Evolutionary conservation across 2,888 invertebrate species (phyloP).

Genomic region (Heliconius charithonia): DNA sequence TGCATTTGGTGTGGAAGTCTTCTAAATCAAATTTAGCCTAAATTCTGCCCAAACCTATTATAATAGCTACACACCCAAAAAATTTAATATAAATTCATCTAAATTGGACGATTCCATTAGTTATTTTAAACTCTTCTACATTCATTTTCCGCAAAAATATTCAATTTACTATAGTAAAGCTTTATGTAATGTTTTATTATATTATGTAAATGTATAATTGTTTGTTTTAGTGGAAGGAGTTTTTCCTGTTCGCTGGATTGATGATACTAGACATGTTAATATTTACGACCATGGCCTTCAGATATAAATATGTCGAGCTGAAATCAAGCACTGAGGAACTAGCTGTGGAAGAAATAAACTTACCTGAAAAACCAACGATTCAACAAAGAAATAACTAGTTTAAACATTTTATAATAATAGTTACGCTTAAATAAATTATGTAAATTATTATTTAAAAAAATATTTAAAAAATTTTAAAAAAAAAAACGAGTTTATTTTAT

Average conservation of each 20-base stretch:
- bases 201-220: background rate
- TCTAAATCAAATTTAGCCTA: too few species aligned
- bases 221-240: constrained; percentile 89
- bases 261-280: constrained; percentile 93
- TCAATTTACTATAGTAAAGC: too few species aligned
- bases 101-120: too few species aligned
- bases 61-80: too few species aligned
- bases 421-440: constrained; percentile 27
- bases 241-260: constrained; percentile 92
- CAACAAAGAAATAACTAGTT: constrained; percentile 47
- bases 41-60: too few species aligned
- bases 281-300: constrained; percentile 90
- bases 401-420: constrained; percentile 46
- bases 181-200: background rate
- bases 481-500: background rate
- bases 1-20: too few species aligned
- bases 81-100: too few species aligned
- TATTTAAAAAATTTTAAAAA: background rate
- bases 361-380: constrained; percentile 60
- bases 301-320: constrained; percentile 88
- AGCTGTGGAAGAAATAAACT: constrained; percentile 65
- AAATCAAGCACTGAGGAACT: constrained; percentile 66
- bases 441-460: constrained; percentile 26
- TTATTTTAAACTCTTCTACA: too few species aligned
- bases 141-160: too few species aligned